Percentiles rank a stretch among this genome's conserved stretches.
Evolutionary conservation across 2,888 invertebrate species (phyloP).

Genomic region (Crocallis elinguaria): DNA sequence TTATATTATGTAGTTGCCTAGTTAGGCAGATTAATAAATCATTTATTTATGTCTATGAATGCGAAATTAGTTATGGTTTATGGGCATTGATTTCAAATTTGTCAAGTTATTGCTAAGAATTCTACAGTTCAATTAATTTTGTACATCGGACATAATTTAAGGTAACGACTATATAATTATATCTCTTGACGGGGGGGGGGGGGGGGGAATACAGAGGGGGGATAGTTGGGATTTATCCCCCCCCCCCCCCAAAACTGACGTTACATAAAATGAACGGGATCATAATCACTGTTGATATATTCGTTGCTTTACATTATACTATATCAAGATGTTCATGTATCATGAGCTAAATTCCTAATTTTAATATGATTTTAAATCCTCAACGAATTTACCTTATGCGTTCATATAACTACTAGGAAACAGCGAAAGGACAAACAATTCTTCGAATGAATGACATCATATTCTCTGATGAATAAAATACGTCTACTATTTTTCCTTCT

Average conservation of each 20-base stretch:
- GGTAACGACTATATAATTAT: too few relatives aligned
- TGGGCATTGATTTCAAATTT: constrained; percentile 9
- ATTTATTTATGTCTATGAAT: constrained; percentile 21
- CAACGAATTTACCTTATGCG: too few relatives aligned
- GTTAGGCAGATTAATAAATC: constrained; percentile 19
- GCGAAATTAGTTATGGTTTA: constrained; percentile 18
- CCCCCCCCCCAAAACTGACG: too few relatives aligned
- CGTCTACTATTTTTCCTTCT: neutral
- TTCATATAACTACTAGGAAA: neutral
- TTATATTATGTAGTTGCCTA: constrained; percentile 20
- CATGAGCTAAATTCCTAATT: too few relatives aligned
- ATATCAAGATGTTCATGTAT: too few relatives aligned
- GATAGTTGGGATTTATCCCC: too few relatives aligned
- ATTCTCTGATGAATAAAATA: neutral
- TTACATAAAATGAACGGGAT: too few relatives aligned
- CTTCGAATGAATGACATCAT: constrained; percentile 6
- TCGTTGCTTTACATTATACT: too few relatives aligned
- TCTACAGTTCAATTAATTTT: neutral
- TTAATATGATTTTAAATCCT: too few relatives aligned
- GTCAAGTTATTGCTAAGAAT: neutral
- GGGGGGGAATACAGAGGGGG: too few relatives aligned
- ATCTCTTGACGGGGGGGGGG: too few relatives aligned
- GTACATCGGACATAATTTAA: neutral
- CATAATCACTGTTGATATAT: too few relatives aligned
- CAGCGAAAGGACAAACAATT: neutral